Conservation (phyloP, 2,113 vertebrate genomes). For the Spheniscus mendiculus region DNA sequence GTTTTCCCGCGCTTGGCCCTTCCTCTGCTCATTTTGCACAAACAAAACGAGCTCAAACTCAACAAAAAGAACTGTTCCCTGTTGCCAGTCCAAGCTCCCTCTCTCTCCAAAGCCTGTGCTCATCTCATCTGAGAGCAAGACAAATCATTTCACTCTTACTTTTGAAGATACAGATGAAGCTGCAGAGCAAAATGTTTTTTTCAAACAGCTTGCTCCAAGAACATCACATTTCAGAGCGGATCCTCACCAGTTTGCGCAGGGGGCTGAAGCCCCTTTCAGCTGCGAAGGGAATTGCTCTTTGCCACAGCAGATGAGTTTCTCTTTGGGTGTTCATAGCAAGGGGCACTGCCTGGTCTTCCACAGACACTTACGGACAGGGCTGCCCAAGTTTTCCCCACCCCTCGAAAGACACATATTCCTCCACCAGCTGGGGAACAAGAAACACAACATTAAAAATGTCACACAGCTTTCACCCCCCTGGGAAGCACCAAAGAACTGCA, state of each 20-base stretch:
- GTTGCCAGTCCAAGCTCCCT: neutral
- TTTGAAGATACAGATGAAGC: neutral
- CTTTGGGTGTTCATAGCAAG: neutral
- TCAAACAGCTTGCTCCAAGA: neutral
- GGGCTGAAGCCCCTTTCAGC: neutral
- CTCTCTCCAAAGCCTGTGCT: neutral
- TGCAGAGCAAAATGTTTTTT: neutral
- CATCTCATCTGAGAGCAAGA: neutral
- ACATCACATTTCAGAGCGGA: neutral
- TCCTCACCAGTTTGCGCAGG: neutral
- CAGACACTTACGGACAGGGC: fast-evolving
- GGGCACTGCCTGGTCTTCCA: neutral
- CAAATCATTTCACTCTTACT: neutral
- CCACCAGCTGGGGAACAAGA: neutral
- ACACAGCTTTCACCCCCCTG: neutral
- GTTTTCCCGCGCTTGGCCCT: neutral
- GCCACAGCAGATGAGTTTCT: neutral
- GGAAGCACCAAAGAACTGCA: neutral
- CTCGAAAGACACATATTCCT: neutral
- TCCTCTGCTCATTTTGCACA: neutral
- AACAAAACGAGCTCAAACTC: neutral
- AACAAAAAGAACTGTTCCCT: neutral
- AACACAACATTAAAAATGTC: neutral
- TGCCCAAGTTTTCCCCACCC: neutral
- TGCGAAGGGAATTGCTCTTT: neutral